Evolutionary conservation across 1,140 invertebrate species (phyloP).

Genomic region (Adelges cooleyi): DNA sequence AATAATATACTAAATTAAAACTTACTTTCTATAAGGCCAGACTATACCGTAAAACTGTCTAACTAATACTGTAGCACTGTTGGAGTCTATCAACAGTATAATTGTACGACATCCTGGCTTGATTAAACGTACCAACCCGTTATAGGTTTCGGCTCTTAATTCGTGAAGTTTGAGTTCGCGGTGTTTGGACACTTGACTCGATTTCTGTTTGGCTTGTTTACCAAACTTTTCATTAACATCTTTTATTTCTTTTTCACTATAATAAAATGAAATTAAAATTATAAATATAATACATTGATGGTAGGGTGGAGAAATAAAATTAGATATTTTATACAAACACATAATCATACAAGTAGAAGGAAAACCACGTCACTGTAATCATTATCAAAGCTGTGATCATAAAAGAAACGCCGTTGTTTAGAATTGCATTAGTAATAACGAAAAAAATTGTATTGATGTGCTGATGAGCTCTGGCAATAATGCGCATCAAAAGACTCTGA

Average conservation of each 20-base stretch:
- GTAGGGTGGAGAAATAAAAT: slow-evolving; percentile 9
- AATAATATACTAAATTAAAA: slow-evolving; percentile 25
- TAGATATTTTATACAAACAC: slow-evolving; percentile 17
- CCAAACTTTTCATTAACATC: slow-evolving; percentile 33
- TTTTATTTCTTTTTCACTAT: slow-evolving; percentile 14
- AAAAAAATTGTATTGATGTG: slow-evolving; percentile 58
- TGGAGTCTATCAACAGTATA: slow-evolving; percentile 75
- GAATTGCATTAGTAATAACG: slow-evolving; percentile 58
- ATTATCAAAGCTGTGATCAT: slow-evolving; percentile 70
- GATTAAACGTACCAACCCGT: slow-evolving; percentile 78
- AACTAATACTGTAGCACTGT: slow-evolving; percentile 73
- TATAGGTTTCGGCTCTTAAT: slow-evolving; percentile 86
- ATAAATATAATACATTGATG: background rate
- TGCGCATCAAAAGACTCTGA: slow-evolving; percentile 40
- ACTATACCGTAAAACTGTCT: slow-evolving; percentile 85
- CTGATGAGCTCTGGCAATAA: slow-evolving; percentile 57
- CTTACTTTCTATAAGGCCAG: slow-evolving; percentile 87
- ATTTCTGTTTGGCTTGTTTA: slow-evolving; percentile 41
- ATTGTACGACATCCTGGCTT: slow-evolving; percentile 93
- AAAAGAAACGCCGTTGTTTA: slow-evolving; percentile 69
- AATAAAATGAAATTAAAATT: slow-evolving; percentile 12
- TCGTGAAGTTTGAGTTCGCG: slow-evolving; percentile 76
- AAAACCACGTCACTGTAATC: slow-evolving; percentile 62
- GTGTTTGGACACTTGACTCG: slow-evolving; percentile 38
- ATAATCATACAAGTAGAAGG: slow-evolving; percentile 57